A percentile compares a stretch with the other conserved stretches of the same genome.
phyloP scores from a whole-genome alignment of 2,797 vertebrate genomes.

The Enteromius viviparus region DNA sequence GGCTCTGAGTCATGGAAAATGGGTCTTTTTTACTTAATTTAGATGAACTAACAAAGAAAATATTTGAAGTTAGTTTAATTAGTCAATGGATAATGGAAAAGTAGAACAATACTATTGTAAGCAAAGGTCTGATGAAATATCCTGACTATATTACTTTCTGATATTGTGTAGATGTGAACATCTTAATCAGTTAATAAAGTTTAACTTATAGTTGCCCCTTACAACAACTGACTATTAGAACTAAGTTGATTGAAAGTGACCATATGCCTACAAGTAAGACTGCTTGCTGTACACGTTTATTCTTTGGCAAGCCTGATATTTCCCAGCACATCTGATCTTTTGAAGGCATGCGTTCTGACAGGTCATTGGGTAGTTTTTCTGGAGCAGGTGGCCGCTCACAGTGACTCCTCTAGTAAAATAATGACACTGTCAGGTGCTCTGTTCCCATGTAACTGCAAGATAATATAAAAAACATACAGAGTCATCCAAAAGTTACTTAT shows the following conservation, averaged over 20 bases:
- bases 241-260: background rate
- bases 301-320: slow-evolving; percentile 24
- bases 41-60: background rate
- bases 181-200: background rate
- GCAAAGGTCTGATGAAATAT: background rate
- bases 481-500: background rate
- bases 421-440: slow-evolving; percentile 65
- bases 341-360: slow-evolving; percentile 64
- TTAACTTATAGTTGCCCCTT: background rate
- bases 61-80: background rate
- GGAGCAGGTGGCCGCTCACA: slow-evolving; percentile 77
- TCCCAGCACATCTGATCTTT: background rate
- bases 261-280: background rate
- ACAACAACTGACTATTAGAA: background rate
- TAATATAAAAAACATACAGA: slow-evolving; percentile 60
- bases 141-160: background rate
- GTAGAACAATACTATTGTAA: background rate
- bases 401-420: slow-evolving; percentile 73
- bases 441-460: slow-evolving; percentile 48
- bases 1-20: background rate
- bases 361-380: slow-evolving; percentile 70
- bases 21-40: background rate
- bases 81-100: background rate
- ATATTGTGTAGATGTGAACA: background rate
- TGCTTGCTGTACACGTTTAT: background rate